phyloP scores from a whole-genome alignment of 2,888 invertebrate genomes.

The Drosophila algonquin region DNA sequence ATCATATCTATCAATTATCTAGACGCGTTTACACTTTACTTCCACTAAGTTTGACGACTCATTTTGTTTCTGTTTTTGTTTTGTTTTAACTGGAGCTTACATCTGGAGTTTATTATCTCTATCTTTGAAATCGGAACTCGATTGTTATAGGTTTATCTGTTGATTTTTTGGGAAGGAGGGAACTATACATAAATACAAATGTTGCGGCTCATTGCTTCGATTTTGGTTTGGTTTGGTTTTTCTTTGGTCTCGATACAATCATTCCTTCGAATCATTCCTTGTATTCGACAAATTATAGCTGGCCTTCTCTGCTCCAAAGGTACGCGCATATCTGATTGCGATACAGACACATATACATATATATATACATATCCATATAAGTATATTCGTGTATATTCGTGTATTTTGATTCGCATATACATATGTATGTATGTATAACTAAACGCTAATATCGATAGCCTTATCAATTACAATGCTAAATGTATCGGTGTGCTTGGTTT shows the following conservation, averaged over 20 bases:
- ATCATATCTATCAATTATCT: constrained; percentile 66
- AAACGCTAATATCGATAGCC: constrained; percentile 42
- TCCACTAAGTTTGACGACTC: constrained; percentile 23
- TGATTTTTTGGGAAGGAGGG: constrained; percentile 26
- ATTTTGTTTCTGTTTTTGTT: neutral
- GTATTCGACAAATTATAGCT: constrained; percentile 59
- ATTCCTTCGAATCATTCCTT: constrained; percentile 22
- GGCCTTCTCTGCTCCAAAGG: constrained; percentile 52
- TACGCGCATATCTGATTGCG: constrained; percentile 68
- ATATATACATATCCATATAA: constrained; percentile 38
- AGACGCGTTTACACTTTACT: constrained; percentile 59
- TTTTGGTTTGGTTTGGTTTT: constrained; percentile 49
- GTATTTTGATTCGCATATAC: constrained; percentile 41
- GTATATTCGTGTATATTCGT: constrained; percentile 30
- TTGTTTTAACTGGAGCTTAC: constrained; percentile 25
- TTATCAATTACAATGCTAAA: constrained; percentile 66
- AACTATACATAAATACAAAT: constrained; percentile 66
- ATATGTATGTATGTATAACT: constrained; percentile 20
- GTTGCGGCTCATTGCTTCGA: constrained; percentile 68
- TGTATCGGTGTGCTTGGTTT: constrained; percentile 78
- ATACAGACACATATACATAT: constrained; percentile 49
- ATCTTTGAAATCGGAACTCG: constrained; percentile 67
- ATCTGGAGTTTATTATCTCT: constrained; percentile 18
- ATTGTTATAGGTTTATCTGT: constrained; percentile 60
- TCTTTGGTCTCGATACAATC: constrained; percentile 40